Percentiles rank a stretch among this genome's conserved stretches.
Conservation (phyloP, 2,113 vertebrate species). For the Microcebus ravelobensis region DNA sequence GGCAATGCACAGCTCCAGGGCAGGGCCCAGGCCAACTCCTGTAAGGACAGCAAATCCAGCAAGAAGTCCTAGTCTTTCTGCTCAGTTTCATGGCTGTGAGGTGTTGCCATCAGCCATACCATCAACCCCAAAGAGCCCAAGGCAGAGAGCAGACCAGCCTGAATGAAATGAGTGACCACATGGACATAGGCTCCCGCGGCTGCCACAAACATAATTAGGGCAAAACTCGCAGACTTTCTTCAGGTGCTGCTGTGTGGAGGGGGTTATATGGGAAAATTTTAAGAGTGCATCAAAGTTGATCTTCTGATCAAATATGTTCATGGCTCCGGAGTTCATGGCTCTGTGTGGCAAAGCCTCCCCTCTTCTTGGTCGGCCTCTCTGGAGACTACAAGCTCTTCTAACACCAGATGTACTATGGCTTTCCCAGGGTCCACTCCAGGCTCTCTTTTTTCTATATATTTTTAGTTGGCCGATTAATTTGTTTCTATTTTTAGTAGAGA, state of each 20-base stretch:
- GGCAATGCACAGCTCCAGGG: conserved; percentile 93
- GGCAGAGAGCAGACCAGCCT: conserved; percentile 92
- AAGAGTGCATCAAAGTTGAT: conserved; percentile 94
- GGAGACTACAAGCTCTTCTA: no score
- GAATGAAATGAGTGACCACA: conserved; percentile 91
- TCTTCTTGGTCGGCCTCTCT: conserved; percentile 80
- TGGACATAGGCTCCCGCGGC: conserved; percentile 93
- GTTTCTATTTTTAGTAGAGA: no score
- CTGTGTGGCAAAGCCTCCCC: conserved; percentile 43
- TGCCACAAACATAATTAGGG: conserved; percentile 93
- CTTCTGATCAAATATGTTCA: conserved; percentile 96
- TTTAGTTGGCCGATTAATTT: no score
- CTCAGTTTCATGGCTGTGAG: conserved; percentile 93
- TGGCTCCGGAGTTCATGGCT: conserved; percentile 83
- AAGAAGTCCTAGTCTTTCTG: conserved; percentile 93
- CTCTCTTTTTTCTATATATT: no score
- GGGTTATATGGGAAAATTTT: conserved; percentile 96
- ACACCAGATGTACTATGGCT: no score
- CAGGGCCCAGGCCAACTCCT: conserved; percentile 95
- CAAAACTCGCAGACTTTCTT: conserved; percentile 95
- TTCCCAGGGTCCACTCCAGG: no score
- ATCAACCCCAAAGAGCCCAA: conserved; percentile 93
- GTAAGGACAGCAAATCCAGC: conserved; percentile 95
- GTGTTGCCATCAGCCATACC: conserved; percentile 94
- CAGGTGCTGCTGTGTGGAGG: conserved; percentile 96